Evolutionary conservation across 2,113 vertebrate species (phyloP), one percentile per base, ranked within the genome.

Genomic region (Delphinus delphis): DNA sequence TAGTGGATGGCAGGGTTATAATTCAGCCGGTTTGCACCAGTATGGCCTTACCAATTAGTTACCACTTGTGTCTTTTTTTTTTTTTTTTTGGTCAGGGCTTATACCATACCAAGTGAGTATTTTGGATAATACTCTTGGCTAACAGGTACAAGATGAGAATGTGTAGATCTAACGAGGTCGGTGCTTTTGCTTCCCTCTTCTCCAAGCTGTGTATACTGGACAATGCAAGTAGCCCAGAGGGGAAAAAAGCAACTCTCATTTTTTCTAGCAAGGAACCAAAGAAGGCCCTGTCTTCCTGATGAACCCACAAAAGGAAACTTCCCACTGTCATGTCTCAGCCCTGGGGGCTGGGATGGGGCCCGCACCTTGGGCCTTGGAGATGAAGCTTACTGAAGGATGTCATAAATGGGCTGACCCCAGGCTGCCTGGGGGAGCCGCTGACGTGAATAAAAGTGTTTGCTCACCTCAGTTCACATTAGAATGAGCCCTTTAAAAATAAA

Each of bases 401-500:
- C 6, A 63, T n/a, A 17, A 4, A 65, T 5, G 33, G 15, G 26
- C n/a, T 41, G 33, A 68, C 13, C 50, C 26, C 15, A 26, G 31
- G 17, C 63, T 13, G 1, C 55, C 60, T 26, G 36, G 58, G 4
- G 83, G 28, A 93, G 33, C 17, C 14, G n/a, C 71, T 77, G 63
- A 95, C 2, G 0, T 65, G 31, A 28, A 17, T 18, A 6, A 50
- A 76, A 67, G 47, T 95, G 76, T 93, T 94, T 85, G 25, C 71
- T 97, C 47, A 33, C 38, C 62, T 63, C 63, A 28, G 86, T 62
- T 92, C 74, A 41, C 68, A 65, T 97, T 67, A 94, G 60, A 96
- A 85, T 90, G 76, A 74, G 71, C 55, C 71, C 60, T 83, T 58
- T 65, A 41, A 95, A 97, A 93, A 96, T 92, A 97, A 97, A 97